These are phyloP conservation scores for Periplaneta americana DNA, from an alignment of 1,140 invertebrate genomes.

Conservation along the genomic window DNA sequence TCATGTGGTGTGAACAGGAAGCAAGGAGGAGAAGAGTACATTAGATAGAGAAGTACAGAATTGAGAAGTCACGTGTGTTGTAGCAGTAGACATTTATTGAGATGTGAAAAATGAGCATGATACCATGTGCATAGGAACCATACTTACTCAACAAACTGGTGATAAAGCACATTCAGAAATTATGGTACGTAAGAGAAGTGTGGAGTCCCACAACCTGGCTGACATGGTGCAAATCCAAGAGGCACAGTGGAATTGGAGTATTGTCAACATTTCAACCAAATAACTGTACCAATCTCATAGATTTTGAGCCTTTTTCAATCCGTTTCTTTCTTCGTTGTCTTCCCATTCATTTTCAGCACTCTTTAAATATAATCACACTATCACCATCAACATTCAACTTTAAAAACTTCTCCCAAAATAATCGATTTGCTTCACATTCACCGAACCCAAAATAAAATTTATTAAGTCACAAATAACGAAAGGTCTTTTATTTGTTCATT, in stretches of 20 bases:
- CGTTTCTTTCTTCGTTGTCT: neutral
- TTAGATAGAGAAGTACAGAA: too few relatives aligned
- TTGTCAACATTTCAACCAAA: neutral
- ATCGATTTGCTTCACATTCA: neutral
- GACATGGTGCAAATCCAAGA: neutral
- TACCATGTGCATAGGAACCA: neutral
- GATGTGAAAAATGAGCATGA: neutral
- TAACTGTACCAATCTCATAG: neutral
- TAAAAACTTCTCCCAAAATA: neutral
- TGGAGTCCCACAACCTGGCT: neutral
- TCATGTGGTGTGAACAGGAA: too few relatives aligned
- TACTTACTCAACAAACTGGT: neutral
- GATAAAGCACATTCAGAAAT: neutral
- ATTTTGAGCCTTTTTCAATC: neutral
- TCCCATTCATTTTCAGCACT: neutral
- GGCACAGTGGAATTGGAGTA: neutral
- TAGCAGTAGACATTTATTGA: neutral
- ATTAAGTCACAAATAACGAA: neutral
- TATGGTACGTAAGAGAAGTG: too few relatives aligned
- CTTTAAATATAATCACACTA: neutral
- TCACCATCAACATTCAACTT: neutral
- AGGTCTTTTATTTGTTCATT: neutral
- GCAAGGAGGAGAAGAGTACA: too few relatives aligned
- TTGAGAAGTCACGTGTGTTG: neutral
- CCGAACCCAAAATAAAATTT: neutral